phyloP scores from a whole-genome alignment of 2,113 vertebrate genomes.

The Heterotilapia buettikoferi region DNA sequence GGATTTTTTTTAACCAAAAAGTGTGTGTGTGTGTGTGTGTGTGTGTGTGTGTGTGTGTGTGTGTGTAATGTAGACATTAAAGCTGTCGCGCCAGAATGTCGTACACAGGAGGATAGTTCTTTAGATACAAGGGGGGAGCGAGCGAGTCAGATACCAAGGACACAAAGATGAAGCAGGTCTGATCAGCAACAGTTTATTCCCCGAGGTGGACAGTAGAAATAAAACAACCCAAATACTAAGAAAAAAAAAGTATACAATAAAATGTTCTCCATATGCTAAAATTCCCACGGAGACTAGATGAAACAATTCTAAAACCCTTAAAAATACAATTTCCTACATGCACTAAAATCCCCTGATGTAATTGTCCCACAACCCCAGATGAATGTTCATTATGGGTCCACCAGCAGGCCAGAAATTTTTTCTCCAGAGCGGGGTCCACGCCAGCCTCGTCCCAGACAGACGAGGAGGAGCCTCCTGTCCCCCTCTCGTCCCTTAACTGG shows the following conservation, averaged over 20 bases:
- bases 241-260: background rate
- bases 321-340: rapidly evolving
- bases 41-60: background rate
- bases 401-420: background rate
- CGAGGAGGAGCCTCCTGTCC: background rate
- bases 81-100: background rate
- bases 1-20: background rate
- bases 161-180: background rate
- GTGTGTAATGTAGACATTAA: background rate
- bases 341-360: background rate
- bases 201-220: background rate
- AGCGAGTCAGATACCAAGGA: background rate
- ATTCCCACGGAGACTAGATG: background rate
- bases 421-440: background rate
- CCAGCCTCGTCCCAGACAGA: background rate
- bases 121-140: background rate
- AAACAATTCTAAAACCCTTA: background rate
- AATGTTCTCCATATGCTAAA: background rate
- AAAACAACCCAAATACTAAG: background rate
- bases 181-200: background rate
- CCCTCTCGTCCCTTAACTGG: background rate
- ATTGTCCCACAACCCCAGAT: background rate
- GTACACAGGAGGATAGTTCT: background rate
- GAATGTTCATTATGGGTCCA: background rate
- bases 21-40: background rate